Evolutionary conservation across 2,888 invertebrate genomes (phyloP), one percentile per base, ranked within the genome.

Genomic region (Leptarthrus brevirostris): DNA sequence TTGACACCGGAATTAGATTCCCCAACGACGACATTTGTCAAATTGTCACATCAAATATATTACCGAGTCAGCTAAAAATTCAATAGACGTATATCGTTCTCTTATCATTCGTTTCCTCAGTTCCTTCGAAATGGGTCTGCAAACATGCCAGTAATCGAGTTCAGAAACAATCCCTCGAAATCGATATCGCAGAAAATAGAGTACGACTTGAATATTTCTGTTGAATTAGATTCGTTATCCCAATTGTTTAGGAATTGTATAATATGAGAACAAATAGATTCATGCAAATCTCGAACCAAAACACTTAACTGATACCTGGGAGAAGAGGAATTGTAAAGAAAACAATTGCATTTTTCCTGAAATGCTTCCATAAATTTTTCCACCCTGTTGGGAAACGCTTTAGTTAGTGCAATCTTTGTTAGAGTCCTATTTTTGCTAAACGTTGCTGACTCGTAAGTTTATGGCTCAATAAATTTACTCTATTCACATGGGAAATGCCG

Each of bases 31-130:
- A 54, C 54, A 54, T 54, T 54, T 54, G 54, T 54, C 54, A 54
- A 54, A 54, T 54, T 54, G 54, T 54, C 54, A 54, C 54, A 54
- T 54, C 54, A 54, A 54, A n/a, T 54, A n/a, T 54, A 54, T 54
- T 54, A 54, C 26, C 30, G 54, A 54, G 26, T 54, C 54, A 54
- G 54, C 54, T 54, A 26, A 54, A 54, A 54, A 54, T 54, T 54
- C 54, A 54, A 54, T 54, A 54, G 54, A 54, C 54, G 52, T 52
- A 54, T 12, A 24, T 54, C 26, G 10, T 16, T 26, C 5, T 18
- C 14, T 54, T 30, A 24, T 30, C 26, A 14, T 26, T 54, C n/a
- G n/a, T 26, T 6, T 54, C 5, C 24, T 26, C n/a, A 49, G 4
- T 12, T 16, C 12, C n/a, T 30, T n/a, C 14, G 6, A 12, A 24